These are phyloP conservation scores for Prunella himalayana DNA, from an alignment of 2,113 vertebrate genomes.

Conservation along the genomic window DNA sequence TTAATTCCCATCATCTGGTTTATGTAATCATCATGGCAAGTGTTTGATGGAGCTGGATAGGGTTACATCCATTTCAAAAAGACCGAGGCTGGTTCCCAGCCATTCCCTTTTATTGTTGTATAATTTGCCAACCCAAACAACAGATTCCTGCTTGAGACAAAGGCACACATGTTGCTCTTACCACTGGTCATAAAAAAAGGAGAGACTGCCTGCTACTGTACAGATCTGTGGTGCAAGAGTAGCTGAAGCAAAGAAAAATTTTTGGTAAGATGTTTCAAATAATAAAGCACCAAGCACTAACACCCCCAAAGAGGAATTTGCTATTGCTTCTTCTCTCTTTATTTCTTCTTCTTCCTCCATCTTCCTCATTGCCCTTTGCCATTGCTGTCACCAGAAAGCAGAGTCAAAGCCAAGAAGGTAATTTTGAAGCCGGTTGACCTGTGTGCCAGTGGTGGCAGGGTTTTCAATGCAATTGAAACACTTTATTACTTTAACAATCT, in stretches of 20 bases:
- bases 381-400: background rate
- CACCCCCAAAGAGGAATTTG: background rate
- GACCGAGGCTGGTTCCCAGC: background rate
- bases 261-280: background rate
- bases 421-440: background rate
- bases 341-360: background rate
- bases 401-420: background rate
- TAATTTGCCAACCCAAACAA: slow-evolving; percentile 47
- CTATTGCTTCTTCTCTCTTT: background rate
- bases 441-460: background rate
- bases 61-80: slow-evolving; percentile 40
- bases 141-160: background rate
- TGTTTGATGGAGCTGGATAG: background rate
- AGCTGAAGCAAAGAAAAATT: background rate
- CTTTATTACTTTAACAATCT: background rate
- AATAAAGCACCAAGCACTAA: background rate
- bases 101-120: slow-evolving; percentile 35
- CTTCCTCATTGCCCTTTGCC: background rate
- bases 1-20: slow-evolving; percentile 58
- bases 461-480: background rate
- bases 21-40: background rate
- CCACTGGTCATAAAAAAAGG: background rate
- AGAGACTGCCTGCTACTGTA: background rate
- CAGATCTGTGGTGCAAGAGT: background rate
- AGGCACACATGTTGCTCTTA: background rate